phyloP scores from a whole-genome alignment of 1,140 invertebrate species.

The Uloborus diversus region DNA sequence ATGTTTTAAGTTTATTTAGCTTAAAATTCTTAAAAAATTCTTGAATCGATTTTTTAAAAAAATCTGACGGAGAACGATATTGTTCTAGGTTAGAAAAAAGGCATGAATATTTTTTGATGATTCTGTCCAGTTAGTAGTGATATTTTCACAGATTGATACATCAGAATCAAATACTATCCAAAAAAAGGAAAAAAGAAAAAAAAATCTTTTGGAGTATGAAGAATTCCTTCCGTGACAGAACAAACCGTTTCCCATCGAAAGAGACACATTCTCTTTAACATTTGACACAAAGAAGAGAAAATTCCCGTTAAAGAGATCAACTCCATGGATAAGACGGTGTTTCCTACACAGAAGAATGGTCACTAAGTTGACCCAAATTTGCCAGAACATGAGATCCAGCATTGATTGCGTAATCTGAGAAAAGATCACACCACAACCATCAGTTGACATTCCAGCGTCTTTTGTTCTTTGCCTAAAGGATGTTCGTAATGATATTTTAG shows the following conservation, averaged over 20 bases:
- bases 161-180: too few species aligned
- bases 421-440: not conserved
- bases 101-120: not conserved
- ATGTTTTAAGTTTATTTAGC: too few species aligned
- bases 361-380: slow-evolving; percentile 43
- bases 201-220: too few species aligned
- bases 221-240: slow-evolving; percentile 2
- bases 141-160: not conserved
- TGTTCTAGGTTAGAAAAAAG: not conserved
- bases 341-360: not conserved
- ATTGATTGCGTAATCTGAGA: not conserved
- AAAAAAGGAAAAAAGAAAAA: too few species aligned
- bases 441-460: not conserved
- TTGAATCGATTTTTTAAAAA: too few species aligned
- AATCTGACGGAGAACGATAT: not conserved
- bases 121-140: not conserved
- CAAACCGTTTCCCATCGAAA: slow-evolving; percentile 46
- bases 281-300: slow-evolving; percentile 40
- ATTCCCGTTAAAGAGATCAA: not conserved
- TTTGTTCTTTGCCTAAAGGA: too few species aligned
- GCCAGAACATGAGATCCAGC: not conserved
- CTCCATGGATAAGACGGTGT: not conserved
- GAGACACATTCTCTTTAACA: slow-evolving; percentile 12
- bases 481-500: too few species aligned
- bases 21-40: too few species aligned